A percentile compares a stretch with the other conserved stretches of the same genome.
These are phyloP conservation scores for Aurelia aurita complex sp. Pacific DNA, from an alignment of 30 jellyfish, hydroid and myxozoan species.

Conservation along the genomic window DNA sequence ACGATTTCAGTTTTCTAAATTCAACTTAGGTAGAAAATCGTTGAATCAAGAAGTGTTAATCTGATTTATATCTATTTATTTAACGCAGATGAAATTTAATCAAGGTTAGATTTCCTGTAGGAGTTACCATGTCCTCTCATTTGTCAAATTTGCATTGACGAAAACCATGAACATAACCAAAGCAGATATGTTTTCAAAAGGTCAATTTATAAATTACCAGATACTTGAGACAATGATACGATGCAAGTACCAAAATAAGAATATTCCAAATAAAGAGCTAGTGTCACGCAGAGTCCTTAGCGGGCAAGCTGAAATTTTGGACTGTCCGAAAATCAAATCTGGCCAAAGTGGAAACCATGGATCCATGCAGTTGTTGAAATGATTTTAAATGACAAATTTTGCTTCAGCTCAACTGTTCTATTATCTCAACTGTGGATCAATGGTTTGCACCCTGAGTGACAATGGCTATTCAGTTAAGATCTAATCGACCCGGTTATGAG, in stretches of 20 bases:
- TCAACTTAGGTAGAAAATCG: too few relatives aligned
- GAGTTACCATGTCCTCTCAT: not conserved
- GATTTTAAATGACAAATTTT: too few relatives aligned
- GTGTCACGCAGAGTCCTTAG: not conserved
- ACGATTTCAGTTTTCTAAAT: too few relatives aligned
- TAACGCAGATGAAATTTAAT: not conserved
- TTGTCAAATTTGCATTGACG: not conserved
- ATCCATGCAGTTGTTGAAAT: not conserved
- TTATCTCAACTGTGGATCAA: too few relatives aligned
- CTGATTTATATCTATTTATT: slow-evolving; percentile 8
- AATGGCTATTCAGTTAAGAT: too few relatives aligned
- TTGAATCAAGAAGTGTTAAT: not conserved
- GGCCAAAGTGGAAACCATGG: not conserved
- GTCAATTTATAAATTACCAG: not conserved
- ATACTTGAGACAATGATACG: not conserved
- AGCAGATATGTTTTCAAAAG: not conserved
- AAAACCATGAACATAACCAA: slow-evolving; percentile 7
- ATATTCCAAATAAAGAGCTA: not conserved
- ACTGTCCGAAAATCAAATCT: too few relatives aligned
- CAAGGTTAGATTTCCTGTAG: slow-evolving; percentile 18
- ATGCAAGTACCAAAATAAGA: not conserved
- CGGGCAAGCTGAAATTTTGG: too few relatives aligned
- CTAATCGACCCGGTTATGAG: too few relatives aligned
- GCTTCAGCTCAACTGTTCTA: too few relatives aligned
- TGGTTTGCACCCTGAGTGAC: too few relatives aligned